Evolutionary conservation across 1,140 invertebrate genomes (phyloP).

Genomic region (Euwallacea fornicatus): DNA sequence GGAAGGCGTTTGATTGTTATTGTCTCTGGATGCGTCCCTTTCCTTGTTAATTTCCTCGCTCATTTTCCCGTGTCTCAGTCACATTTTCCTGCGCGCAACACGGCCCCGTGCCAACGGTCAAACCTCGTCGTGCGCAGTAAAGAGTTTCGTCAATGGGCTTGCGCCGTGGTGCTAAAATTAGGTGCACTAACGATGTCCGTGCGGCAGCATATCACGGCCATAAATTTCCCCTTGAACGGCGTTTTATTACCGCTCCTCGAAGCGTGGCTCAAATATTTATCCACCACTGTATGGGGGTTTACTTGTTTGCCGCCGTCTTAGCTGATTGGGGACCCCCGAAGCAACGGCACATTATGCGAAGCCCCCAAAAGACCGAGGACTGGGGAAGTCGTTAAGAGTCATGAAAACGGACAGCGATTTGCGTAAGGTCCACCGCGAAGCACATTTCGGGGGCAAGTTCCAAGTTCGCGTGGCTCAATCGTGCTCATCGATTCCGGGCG

Average conservation of each 20-base stretch:
- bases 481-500: conserved; percentile 37
- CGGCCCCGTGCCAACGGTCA: too few relatives aligned
- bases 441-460: background rate
- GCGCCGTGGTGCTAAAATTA: too few relatives aligned
- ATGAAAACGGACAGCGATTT: background rate
- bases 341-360: background rate
- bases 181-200: too few relatives aligned
- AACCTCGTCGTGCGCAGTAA: too few relatives aligned
- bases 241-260: conserved; percentile 9
- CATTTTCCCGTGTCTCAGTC: conserved; percentile 15
- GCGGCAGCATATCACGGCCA: too few relatives aligned
- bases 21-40: conserved; percentile 18
- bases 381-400: background rate
- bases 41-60: conserved; percentile 19
- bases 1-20: conserved; percentile 5
- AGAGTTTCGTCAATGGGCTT: too few relatives aligned
- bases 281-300: background rate
- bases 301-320: background rate
- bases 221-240: background rate
- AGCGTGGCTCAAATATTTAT: conserved; percentile 8
- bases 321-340: background rate
- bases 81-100: too few relatives aligned
- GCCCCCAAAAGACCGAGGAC: background rate
- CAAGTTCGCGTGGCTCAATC: conserved; percentile 28
- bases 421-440: background rate